phyloP scores from a whole-genome alignment of 2,888 invertebrate genomes.

The Ametastegia equiseti region DNA sequence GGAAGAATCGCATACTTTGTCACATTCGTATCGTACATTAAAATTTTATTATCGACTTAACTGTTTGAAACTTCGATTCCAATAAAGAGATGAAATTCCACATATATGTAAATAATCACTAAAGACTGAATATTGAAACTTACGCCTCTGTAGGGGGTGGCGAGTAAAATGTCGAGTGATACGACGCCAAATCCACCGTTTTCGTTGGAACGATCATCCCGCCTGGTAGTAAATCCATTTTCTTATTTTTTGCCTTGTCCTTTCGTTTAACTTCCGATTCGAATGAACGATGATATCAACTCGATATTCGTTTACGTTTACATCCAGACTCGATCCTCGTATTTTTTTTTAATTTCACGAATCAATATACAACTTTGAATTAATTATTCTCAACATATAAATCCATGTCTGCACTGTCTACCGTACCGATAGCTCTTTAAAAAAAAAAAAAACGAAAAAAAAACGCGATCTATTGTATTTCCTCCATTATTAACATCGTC shows the following conservation, averaged over 20 bases:
- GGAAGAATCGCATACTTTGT: no score
- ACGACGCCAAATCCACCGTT: conserved; percentile 67
- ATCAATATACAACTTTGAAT: neutral
- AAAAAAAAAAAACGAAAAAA: no score
- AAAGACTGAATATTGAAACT: conserved; percentile 58
- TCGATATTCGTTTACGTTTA: neutral
- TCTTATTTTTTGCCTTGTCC: neutral
- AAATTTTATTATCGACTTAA: no score
- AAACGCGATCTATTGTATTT: neutral
- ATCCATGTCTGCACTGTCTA: neutral
- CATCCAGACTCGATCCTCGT: neutral
- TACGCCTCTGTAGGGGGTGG: conserved; percentile 74
- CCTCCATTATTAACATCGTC: neutral
- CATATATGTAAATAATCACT: neutral
- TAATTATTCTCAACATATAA: neutral
- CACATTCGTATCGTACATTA: no score
- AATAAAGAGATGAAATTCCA: neutral
- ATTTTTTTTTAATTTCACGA: neutral
- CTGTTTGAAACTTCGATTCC: no score
- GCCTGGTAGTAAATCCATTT: conserved; percentile 69
- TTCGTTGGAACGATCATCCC: conserved; percentile 67
- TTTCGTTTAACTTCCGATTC: neutral
- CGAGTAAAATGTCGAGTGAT: conserved; percentile 73
- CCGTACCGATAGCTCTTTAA: no score
- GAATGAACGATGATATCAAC: neutral